These are phyloP conservation scores for Caenorhabditis briggsae DNA, from an alignment of 1,140 invertebrate species.

Conservation along the genomic window DNA sequence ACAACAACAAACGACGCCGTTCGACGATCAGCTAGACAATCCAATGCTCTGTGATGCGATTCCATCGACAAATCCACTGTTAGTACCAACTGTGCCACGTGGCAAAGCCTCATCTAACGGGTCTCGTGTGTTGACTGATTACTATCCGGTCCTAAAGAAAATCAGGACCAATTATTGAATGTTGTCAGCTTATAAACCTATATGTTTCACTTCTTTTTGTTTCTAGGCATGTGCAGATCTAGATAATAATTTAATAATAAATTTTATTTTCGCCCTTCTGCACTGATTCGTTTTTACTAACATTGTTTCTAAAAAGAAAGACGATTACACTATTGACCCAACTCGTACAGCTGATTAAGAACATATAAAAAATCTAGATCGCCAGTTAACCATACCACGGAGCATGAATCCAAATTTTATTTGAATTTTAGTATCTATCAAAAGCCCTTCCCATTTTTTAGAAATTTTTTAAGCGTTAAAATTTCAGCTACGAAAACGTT, in stretches of 20 bases:
- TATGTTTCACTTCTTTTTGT: background rate
- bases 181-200: slow-evolving; percentile 21
- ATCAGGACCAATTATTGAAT: slow-evolving; percentile 27
- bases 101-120: background rate
- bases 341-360: too few relatives aligned
- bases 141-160: slow-evolving; percentile 21
- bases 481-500: slow-evolving; percentile 75
- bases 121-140: background rate
- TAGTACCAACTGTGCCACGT: slow-evolving; percentile 5
- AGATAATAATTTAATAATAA: slow-evolving; percentile 49
- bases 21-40: slow-evolving; percentile 59
- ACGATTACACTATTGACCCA: too few relatives aligned
- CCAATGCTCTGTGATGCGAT: slow-evolving; percentile 42
- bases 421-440: too few relatives aligned
- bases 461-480: background rate
- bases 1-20: slow-evolving; percentile 56
- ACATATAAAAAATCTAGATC: too few relatives aligned
- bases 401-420: too few relatives aligned
- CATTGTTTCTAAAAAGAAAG: background rate
- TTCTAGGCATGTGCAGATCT: slow-evolving; percentile 12
- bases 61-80: slow-evolving; percentile 45
- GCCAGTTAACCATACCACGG: too few relatives aligned
- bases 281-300: background rate
- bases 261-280: background rate
- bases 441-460: too few relatives aligned